Conservation (phyloP, 35 echinoderm and acorn worm species). For the Stichopus chloronotus region DNA sequence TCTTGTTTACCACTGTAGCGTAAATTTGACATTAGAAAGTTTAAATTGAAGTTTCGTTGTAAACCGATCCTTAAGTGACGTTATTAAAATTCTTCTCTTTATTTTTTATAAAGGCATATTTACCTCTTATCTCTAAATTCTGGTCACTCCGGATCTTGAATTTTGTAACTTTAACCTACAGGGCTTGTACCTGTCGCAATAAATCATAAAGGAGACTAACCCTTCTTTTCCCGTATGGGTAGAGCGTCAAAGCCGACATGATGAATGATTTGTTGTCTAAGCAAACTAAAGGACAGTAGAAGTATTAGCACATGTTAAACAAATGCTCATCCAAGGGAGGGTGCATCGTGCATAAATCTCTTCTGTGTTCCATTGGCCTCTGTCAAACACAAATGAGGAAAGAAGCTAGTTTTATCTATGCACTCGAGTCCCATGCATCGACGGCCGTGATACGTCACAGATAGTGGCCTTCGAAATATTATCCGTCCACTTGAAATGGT, state of each 20-base stretch:
- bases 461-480: constrained; percentile 22
- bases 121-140: not conserved
- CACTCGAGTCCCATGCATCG: not conserved
- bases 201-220: not conserved
- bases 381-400: constrained; percentile 4
- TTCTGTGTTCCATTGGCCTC: not conserved
- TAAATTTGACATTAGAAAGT: too few relatives aligned
- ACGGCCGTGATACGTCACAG: constrained; percentile 8
- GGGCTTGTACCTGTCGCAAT: not conserved
- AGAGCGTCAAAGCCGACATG: constrained; percentile 8
- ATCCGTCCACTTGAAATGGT: constrained; percentile 35
- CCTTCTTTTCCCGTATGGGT: not conserved
- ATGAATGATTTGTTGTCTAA: not conserved
- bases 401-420: not conserved
- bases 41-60: too few relatives aligned
- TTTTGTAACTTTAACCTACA: not conserved
- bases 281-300: constrained; percentile 8
- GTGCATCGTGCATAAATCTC: constrained; percentile 34
- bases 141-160: not conserved
- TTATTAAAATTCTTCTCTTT: not conserved
- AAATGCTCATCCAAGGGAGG: constrained; percentile 22
- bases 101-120: not conserved
- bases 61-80: not conserved
- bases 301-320: constrained; percentile 50
- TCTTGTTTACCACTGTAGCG: too few relatives aligned